A percentile compares a stretch with the other conserved stretches of the same genome.
Evolutionary conservation across 2,888 invertebrate genomes (phyloP).

Genomic region (Rhagonycha fulva): DNA sequence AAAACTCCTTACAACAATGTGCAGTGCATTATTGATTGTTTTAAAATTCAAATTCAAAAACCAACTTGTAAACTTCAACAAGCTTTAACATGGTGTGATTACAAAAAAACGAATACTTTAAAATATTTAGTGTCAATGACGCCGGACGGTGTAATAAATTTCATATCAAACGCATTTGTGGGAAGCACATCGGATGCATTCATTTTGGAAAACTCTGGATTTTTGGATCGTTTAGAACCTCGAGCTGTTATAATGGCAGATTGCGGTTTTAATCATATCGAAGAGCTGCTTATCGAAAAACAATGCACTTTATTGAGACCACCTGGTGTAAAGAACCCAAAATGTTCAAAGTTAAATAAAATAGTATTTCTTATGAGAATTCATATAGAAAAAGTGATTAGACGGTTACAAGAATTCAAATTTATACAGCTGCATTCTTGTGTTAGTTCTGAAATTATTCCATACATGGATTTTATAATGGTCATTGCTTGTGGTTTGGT

Average conservation of each 20-base stretch:
- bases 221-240: slow-evolving; percentile 11
- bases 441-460: not conserved
- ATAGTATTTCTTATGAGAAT: not conserved
- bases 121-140: slow-evolving; percentile 37
- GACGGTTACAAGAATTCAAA: slow-evolving; percentile 24
- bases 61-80: slow-evolving; percentile 44
- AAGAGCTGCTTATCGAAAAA: not conserved
- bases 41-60: slow-evolving; percentile 49
- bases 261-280: slow-evolving; percentile 24
- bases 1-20: slow-evolving; percentile 32
- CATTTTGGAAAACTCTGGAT: slow-evolving; percentile 26
- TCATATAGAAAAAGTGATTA: slow-evolving; percentile 20
- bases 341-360: no score
- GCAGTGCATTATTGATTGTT: slow-evolving; percentile 46
- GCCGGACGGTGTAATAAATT: slow-evolving; percentile 31
- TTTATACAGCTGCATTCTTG: slow-evolving; percentile 23
- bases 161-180: slow-evolving; percentile 1
- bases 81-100: slow-evolving; percentile 46
- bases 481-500: not conserved
- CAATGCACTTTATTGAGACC: slow-evolving; percentile 21
- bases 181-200: slow-evolving; percentile 1
- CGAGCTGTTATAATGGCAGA: slow-evolving; percentile 13
- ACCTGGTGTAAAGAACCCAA: not conserved
- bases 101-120: slow-evolving; percentile 37
- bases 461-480: not conserved